Evolutionary conservation across 1,140 invertebrate genomes (phyloP).

Genomic region (Dreissena polymorpha): DNA sequence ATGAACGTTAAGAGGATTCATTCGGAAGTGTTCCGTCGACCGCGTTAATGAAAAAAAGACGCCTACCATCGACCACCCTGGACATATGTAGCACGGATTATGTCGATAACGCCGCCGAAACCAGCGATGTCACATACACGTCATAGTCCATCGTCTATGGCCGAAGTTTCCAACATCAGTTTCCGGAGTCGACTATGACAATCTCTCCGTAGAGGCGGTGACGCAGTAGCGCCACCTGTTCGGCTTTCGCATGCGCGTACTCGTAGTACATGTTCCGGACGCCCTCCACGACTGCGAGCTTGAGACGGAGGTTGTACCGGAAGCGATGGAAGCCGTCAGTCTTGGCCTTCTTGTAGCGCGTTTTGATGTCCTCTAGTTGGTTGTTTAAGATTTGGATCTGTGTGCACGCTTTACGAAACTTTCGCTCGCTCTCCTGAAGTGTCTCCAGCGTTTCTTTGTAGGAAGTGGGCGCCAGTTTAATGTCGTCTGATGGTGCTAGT

Average conservation of each 20-base stretch:
- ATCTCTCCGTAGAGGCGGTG: constrained; percentile 44
- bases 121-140: no score
- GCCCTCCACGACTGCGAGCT: constrained; percentile 60
- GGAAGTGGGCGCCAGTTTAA: not conserved
- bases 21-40: no score
- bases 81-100: no score
- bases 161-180: not conserved
- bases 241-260: constrained; percentile 59
- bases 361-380: constrained; percentile 42
- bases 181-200: not conserved
- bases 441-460: not conserved
- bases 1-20: no score
- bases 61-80: no score
- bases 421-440: constrained; percentile 35
- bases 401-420: constrained; percentile 57
- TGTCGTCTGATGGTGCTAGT: no score
- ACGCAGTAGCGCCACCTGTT: constrained; percentile 49
- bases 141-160: no score
- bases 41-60: no score
- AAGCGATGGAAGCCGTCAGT: constrained; percentile 45
- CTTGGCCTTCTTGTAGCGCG: constrained; percentile 54
- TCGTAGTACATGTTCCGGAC: constrained; percentile 62
- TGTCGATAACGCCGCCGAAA: no score
- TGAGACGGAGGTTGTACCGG: constrained; percentile 58
- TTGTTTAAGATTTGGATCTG: constrained; percentile 57